Evolutionary conservation across 2,113 vertebrate genomes (phyloP), one percentile per base, ranked within the genome.

Genomic region (Apistogramma diplotaenia): DNA sequence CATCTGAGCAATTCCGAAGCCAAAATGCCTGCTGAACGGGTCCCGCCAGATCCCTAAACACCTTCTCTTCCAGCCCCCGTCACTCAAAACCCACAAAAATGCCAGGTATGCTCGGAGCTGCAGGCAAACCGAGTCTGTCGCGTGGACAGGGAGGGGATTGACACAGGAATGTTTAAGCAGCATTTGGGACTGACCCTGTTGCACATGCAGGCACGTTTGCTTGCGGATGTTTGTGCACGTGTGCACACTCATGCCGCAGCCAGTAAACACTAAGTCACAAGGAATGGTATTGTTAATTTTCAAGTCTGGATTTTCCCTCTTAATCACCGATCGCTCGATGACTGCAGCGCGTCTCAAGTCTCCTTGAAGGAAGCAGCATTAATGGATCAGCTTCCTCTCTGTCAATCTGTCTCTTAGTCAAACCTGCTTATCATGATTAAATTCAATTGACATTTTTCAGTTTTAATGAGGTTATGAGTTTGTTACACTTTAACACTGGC

Each of bases 261-360:
- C 43, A 79, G 72, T 76, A 76, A 81, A 87, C 77, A 88, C 19
- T 74, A 21, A 85, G 80, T 87, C 77, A 87, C 85, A 89, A 88
- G 82, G 86, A 90, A 81, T 54, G 27, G 72, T 84, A 60, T 83
- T 90, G 92, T 87, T 85, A 84, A 73, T 78, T 3, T n/a, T 81
- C 80, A 59, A 16, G 21, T 84, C 76, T 80, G 92, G 93, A 76
- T 89, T 93, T 93, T 90, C 92, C 92, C 91, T 74, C 57, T 78
- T 91, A 83, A 85, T 92, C 85, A 88, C 85, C 3, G 82, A 81
- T 60, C 74, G 74, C 60, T 85, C 3, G 85, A 57, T 92, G 92
- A 92, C 83, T 85, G 76, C 59, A 58, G 53, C 2, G 18, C 85
- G 87, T 59, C 79, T 92, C 89, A 89, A 25, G 9, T 70, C 62